phyloP scores from a whole-genome alignment of 2,113 vertebrate species.

The Prochilodus magdalenae region DNA sequence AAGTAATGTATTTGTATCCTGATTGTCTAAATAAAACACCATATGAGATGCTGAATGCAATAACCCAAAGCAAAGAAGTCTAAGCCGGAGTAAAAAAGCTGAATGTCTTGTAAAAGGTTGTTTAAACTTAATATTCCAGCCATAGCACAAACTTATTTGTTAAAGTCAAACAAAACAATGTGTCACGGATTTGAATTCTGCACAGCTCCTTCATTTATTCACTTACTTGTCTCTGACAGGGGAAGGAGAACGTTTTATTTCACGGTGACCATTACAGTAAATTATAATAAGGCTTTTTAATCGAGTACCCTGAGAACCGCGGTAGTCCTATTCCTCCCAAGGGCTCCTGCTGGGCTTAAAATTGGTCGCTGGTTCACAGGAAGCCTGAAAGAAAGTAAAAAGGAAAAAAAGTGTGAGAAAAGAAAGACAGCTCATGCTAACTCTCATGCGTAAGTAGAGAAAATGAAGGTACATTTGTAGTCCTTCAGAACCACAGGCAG shows the following conservation, averaged over 20 bases:
- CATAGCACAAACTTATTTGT: not conserved
- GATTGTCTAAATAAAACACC: too few species aligned
- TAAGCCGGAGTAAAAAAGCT: not conserved
- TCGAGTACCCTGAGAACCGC: slow-evolving; percentile 8
- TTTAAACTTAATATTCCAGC: slow-evolving; percentile 25
- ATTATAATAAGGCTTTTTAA: slow-evolving; percentile 38
- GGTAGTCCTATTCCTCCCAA: not conserved
- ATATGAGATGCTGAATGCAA: too few species aligned
- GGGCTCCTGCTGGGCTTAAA: slow-evolving; percentile 42
- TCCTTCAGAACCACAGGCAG: slow-evolving; percentile 11
- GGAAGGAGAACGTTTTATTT: slow-evolving; percentile 6
- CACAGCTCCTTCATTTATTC: slow-evolving; percentile 19
- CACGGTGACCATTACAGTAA: slow-evolving; percentile 24
- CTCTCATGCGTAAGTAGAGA: not conserved
- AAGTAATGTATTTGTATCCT: too few species aligned
- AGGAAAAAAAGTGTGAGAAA: not conserved
- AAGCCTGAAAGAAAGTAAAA: slow-evolving; percentile 8
- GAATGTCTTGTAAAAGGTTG: not conserved
- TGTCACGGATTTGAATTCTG: slow-evolving; percentile 23
- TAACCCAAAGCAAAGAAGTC: too few species aligned
- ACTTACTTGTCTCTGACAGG: not conserved
- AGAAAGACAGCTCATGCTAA: slow-evolving; percentile 13
- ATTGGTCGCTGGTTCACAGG: not conserved
- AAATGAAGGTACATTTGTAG: slow-evolving; percentile 36
- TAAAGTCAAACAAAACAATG: slow-evolving; percentile 3